These are phyloP conservation scores for Saguinus midas DNA, from an alignment of 2,113 vertebrate genomes.

Conservation along the genomic window DNA sequence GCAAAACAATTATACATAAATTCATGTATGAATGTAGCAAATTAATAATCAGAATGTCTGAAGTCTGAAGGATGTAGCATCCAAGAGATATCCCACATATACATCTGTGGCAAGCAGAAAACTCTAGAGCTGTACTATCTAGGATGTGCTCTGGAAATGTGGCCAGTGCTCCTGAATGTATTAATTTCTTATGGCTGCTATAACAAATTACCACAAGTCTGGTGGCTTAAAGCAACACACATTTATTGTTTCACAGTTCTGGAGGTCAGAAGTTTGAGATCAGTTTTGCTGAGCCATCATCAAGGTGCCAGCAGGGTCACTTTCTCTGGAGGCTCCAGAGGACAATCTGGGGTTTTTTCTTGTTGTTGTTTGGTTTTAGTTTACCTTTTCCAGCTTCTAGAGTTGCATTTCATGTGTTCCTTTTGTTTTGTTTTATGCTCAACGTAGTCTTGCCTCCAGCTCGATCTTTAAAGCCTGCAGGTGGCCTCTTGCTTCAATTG, in stretches of 20 bases:
- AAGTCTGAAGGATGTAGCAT: neutral
- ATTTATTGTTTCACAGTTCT: too few relatives aligned
- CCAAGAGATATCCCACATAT: neutral
- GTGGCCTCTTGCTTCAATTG: neutral
- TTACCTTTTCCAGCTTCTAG: neutral
- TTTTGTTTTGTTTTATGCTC: too few relatives aligned
- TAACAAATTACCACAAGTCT: neutral
- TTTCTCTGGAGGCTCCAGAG: neutral
- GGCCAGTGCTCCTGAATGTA: neutral
- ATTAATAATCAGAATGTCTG: neutral
- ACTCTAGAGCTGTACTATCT: neutral
- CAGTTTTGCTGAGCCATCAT: neutral
- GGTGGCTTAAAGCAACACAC: too few relatives aligned
- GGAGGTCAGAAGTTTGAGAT: too few relatives aligned
- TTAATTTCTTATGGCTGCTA: neutral
- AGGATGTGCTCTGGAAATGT: neutral
- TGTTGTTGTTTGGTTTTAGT: too few relatives aligned
- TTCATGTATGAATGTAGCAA: neutral
- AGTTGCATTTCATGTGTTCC: neutral
- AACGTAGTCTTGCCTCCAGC: neutral
- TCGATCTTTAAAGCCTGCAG: neutral
- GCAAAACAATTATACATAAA: neutral
- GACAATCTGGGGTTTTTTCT: too few relatives aligned
- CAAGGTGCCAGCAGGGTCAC: neutral
- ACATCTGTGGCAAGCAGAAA: neutral